A percentile compares a stretch with the other conserved stretches of the same genome.
Conservation (phyloP, 2,888 invertebrate genomes). For the Galeruca laticollis region DNA sequence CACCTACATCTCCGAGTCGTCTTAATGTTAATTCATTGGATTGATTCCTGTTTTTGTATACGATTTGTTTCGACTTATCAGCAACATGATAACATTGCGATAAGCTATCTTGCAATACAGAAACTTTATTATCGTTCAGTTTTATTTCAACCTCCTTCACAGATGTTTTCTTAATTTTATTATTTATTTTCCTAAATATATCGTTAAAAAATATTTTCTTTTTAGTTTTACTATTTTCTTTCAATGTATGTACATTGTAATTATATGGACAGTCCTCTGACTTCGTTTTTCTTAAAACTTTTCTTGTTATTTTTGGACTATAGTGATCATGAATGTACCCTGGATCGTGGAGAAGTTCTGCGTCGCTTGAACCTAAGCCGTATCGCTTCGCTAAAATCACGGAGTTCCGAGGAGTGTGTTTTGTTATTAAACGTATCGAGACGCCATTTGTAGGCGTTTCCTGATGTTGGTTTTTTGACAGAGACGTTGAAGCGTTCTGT, state of each 20-base stretch:
- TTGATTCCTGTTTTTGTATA: constrained; percentile 26
- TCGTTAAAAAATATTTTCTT: constrained; percentile 31
- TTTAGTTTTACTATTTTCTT: constrained; percentile 15
- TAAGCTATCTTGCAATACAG: constrained; percentile 32
- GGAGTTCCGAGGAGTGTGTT: constrained; percentile 51
- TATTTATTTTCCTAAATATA: constrained; percentile 38
- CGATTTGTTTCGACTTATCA: constrained; percentile 34
- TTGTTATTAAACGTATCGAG: constrained; percentile 24
- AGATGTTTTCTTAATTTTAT: constrained; percentile 37
- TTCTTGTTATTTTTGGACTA: constrained; percentile 57
- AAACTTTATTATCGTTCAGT: constrained; percentile 25
- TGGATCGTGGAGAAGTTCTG: constrained; percentile 40
- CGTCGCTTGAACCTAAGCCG: constrained; percentile 43
- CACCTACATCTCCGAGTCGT: constrained; percentile 39
- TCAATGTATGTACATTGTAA: not conserved
- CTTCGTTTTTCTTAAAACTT: constrained; percentile 50
- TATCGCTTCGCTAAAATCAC: constrained; percentile 55
- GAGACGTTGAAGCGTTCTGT: constrained; percentile 49
- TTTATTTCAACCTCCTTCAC: constrained; percentile 24
- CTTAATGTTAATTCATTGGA: constrained; percentile 39
- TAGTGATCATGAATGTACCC: constrained; percentile 64
- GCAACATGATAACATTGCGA: constrained; percentile 41
- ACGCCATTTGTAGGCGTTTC: constrained; percentile 16
- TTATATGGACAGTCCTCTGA: constrained; percentile 48
- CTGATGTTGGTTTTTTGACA: constrained; percentile 30